Conservation (phyloP, 2,888 invertebrate genomes). For the Portevinia maculata region DNA sequence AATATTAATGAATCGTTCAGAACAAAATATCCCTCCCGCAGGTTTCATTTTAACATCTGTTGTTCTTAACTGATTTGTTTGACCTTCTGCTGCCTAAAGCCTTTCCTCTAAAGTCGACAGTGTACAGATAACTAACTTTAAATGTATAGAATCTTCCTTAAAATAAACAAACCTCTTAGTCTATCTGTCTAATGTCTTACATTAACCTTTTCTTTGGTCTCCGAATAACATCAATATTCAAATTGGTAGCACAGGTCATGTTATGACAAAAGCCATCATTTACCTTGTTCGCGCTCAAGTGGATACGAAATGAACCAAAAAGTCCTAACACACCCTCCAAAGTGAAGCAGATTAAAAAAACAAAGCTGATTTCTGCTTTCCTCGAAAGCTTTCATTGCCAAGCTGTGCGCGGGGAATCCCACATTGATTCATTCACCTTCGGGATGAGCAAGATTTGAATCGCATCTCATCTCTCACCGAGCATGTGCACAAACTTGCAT, state of each 20-base stretch:
- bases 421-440: slow-evolving; percentile 15
- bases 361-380: slow-evolving; percentile 31
- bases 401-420: not conserved
- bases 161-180: not conserved
- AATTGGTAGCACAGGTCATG: slow-evolving; percentile 67
- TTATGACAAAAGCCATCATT: slow-evolving; percentile 43
- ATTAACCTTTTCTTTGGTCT: slow-evolving; percentile 57
- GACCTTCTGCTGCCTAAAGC: too few species aligned
- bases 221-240: slow-evolving; percentile 54
- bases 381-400: slow-evolving; percentile 11
- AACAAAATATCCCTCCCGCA: too few species aligned
- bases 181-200: slow-evolving; percentile 1
- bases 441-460: slow-evolving; percentile 6
- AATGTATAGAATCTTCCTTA: slow-evolving; percentile 3
- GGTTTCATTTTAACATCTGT: too few species aligned
- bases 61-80: too few species aligned
- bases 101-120: too few species aligned
- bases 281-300: not conserved
- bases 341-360: slow-evolving; percentile 14
- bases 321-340: slow-evolving; percentile 31
- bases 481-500: slow-evolving; percentile 52
- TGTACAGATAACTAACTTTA: too few species aligned
- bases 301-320: slow-evolving; percentile 32
- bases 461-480: slow-evolving; percentile 55
- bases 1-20: too few species aligned